A percentile compares a stretch with the other conserved stretches of the same genome.
Evolutionary conservation across 2,888 invertebrate genomes (phyloP).

Genomic region (Acleris literana): DNA sequence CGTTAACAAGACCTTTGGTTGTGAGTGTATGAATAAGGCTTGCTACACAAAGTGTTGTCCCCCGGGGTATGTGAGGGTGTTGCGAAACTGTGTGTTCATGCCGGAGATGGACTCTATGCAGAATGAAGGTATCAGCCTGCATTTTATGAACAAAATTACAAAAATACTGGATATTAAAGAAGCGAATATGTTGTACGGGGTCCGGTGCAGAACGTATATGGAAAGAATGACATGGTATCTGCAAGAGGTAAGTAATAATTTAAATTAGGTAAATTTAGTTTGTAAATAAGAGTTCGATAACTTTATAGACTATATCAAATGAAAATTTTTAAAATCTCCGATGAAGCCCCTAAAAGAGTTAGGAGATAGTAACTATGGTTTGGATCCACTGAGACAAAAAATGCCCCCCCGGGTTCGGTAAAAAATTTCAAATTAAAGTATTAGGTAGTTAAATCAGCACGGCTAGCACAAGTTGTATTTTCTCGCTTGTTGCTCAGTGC

Average conservation of each 20-base stretch:
- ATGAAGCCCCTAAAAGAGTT: too few relatives aligned
- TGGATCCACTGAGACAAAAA: too few relatives aligned
- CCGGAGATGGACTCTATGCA: conserved; percentile 48
- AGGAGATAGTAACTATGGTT: too few relatives aligned
- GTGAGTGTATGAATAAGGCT: conserved; percentile 55
- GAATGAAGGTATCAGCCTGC: conserved; percentile 51
- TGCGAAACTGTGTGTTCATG: conserved; percentile 46
- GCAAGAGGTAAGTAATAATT: conserved; percentile 57
- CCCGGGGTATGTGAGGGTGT: conserved; percentile 46
- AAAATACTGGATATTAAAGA: conserved; percentile 47
- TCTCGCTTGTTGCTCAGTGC: too few relatives aligned
- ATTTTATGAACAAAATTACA: conserved; percentile 45
- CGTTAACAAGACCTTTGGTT: conserved; percentile 56
- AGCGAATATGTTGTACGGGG: conserved; percentile 48
- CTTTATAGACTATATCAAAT: too few relatives aligned
- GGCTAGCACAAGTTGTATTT: too few relatives aligned
- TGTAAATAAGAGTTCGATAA: too few relatives aligned
- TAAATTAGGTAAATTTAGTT: too few relatives aligned
- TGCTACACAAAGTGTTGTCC: conserved; percentile 73
- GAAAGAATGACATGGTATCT: conserved; percentile 58
- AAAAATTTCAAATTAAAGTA: too few relatives aligned
- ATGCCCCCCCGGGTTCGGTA: too few relatives aligned
- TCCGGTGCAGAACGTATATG: conserved; percentile 50
- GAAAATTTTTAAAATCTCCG: too few relatives aligned
- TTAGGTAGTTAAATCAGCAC: too few relatives aligned